These are phyloP conservation scores for Onthophagus taurus DNA, from an alignment of 1,140 invertebrate species.

Conservation along the genomic window DNA sequence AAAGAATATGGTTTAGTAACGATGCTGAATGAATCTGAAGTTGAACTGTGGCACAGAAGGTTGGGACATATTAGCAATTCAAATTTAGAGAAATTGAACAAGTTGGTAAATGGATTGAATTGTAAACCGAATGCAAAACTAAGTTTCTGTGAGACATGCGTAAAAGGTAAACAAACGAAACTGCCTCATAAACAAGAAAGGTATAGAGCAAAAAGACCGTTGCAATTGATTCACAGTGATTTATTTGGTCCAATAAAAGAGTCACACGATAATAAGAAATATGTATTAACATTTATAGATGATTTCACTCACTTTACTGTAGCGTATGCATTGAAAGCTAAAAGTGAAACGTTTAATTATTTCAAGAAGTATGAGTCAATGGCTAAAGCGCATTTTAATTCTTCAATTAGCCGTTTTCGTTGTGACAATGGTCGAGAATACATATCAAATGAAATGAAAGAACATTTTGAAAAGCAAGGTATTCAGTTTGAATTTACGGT, in stretches of 20 bases:
- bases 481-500: slow-evolving; percentile 28
- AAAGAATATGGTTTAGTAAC: not conserved
- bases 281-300: slow-evolving; percentile 8
- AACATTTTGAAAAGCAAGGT: slow-evolving; percentile 13
- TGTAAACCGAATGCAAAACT: not conserved
- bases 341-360: not conserved
- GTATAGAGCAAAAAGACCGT: not conserved
- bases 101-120: not conserved
- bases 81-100: not conserved
- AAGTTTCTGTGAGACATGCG: not conserved
- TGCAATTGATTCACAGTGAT: not conserved
- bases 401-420: not conserved
- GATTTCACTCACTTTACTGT: slow-evolving; percentile 4
- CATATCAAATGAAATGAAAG: slow-evolving; percentile 12
- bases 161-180: not conserved
- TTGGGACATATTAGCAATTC: not conserved
- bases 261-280: not conserved
- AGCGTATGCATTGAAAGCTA: not conserved
- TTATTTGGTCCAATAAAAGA: not conserved
- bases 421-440: slow-evolving; percentile 22
- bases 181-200: not conserved
- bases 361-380: slow-evolving; percentile 1
- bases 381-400: not conserved
- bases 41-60: slow-evolving; percentile 3
- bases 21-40: not conserved